Evolutionary conservation across 1,140 invertebrate genomes (phyloP).

Genomic region (Maconellicoccus hirsutus): DNA sequence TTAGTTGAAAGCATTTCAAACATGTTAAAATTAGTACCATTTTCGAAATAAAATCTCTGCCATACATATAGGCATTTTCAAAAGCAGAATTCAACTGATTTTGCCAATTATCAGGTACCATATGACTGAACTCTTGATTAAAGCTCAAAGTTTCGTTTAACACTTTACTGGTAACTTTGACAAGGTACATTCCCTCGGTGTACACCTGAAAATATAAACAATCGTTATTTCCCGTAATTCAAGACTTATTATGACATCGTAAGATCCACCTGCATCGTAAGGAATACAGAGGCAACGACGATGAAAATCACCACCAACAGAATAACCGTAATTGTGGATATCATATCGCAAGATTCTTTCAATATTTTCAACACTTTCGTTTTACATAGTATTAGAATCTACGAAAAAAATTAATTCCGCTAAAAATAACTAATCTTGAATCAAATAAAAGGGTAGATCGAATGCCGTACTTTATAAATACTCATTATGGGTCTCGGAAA

Average conservation of each 20-base stretch:
- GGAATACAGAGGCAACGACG: slow-evolving; percentile 42
- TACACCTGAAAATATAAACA: slow-evolving; percentile 39
- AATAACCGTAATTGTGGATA: slow-evolving; percentile 47
- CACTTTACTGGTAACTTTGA: slow-evolving; percentile 76
- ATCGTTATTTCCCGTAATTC: background rate
- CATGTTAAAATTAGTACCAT: slow-evolving; percentile 40
- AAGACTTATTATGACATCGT: background rate
- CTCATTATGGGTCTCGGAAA: background rate
- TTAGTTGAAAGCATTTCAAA: background rate
- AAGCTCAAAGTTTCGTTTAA: slow-evolving; percentile 80
- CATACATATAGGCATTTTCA: slow-evolving; percentile 84
- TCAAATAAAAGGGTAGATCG: slow-evolving; percentile 34
- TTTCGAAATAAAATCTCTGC: slow-evolving; percentile 69
- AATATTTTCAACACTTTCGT: slow-evolving; percentile 29
- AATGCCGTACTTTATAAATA: slow-evolving; percentile 24
- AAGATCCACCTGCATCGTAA: slow-evolving; percentile 52
- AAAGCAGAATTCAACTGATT: slow-evolving; percentile 72
- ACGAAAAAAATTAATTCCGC: slow-evolving; percentile 36
- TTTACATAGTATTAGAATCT: background rate
- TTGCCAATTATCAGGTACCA: slow-evolving; percentile 58
- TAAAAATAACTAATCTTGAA: background rate
- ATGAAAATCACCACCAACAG: slow-evolving; percentile 40
- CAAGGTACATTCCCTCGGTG: slow-evolving; percentile 84
- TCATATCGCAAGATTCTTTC: slow-evolving; percentile 44
- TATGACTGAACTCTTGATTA: slow-evolving; percentile 68